Evolutionary conservation across 2,888 invertebrate species (phyloP).

Genomic region (Aporophyla lueneburgensis): DNA sequence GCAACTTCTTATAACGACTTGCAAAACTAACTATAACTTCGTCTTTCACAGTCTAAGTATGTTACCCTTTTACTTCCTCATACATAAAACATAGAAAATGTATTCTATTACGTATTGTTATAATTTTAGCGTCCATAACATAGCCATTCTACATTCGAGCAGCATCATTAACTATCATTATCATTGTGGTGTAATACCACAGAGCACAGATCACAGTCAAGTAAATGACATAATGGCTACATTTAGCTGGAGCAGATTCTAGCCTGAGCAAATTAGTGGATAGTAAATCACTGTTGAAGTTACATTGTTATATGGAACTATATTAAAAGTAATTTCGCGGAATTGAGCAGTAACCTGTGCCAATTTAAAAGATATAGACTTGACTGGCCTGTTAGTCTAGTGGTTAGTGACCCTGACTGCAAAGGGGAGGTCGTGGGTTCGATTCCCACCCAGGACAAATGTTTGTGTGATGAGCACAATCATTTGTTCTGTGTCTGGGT

Average conservation of each 20-base stretch:
- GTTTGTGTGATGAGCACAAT: no score
- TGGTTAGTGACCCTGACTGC: no score
- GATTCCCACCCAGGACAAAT: no score
- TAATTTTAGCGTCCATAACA: slow-evolving; percentile 42
- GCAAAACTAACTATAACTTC: neutral
- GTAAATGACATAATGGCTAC: slow-evolving; percentile 54
- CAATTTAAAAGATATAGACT: slow-evolving; percentile 24
- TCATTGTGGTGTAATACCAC: slow-evolving; percentile 48
- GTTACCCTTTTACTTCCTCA: slow-evolving; percentile 27
- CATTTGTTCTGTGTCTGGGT: no score
- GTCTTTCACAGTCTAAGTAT: neutral
- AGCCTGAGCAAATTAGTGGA: slow-evolving; percentile 17
- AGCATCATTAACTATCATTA: slow-evolving; percentile 58
- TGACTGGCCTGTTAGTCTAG: no score
- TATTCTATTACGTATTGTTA: slow-evolving; percentile 33
- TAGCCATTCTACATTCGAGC: slow-evolving; percentile 39
- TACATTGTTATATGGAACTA: slow-evolving; percentile 1
- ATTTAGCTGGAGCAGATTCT: slow-evolving; percentile 38
- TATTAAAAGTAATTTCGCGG: neutral
- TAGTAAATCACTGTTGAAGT: slow-evolving; percentile 23
- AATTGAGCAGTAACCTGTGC: slow-evolving; percentile 19
- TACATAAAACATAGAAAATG: slow-evolving; percentile 10
- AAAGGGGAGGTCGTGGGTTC: no score
- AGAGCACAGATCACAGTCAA: slow-evolving; percentile 19
- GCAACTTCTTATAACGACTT: slow-evolving; percentile 1